Evolutionary conservation across 2,888 invertebrate genomes (phyloP), one percentile per base, ranked within the genome.

Genomic region (Melipona beecheii): DNA sequence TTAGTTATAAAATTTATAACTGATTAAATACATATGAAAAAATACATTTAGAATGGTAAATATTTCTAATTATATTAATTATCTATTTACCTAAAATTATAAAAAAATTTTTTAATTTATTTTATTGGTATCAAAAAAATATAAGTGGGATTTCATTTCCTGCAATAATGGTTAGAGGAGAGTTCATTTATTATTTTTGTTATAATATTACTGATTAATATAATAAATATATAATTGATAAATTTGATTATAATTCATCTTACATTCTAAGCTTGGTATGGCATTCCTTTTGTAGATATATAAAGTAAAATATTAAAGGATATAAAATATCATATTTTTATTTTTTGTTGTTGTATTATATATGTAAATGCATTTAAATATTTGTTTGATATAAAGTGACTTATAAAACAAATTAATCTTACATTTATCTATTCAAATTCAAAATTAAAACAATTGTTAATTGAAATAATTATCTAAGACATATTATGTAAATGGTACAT

Each of bases 221-320:
- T 17, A 52, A 52, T 52, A 52, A 19, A 5, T 62, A 36, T 36
- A 9, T 43, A 43, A 43, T 43, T 43, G 43, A 43, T 36, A 60
- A 73, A 78, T 75, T 85, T 69, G 66, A 73, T 76, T 27, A 70
- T 72, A 78, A 54, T 58, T 71, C 49, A 81, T 68, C 89, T 83
- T 79, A 87, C 62, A 84, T 73, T 86, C 84, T 85, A 84, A 86
- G 90, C 93, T 94, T 94, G 94, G 94, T 90, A 92, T 93, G 93
- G 92, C 93, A 94, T 93, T 90, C 90, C 78, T 4, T 82, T 82
- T 79, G 56, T 71, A 83, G 56, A 76, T 69, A 78, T 58, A 70
- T 60, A 69, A 77, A 66, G 24, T 65, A 74, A 86, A 78, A 72
- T 70, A 75, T 75, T 81, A 75, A 70, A 74, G 79, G 77, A 43